Percentiles rank a stretch among this genome's conserved stretches.
Conservation (phyloP, 1,140 invertebrate species). For the Lasaia peninsularis region DNA sequence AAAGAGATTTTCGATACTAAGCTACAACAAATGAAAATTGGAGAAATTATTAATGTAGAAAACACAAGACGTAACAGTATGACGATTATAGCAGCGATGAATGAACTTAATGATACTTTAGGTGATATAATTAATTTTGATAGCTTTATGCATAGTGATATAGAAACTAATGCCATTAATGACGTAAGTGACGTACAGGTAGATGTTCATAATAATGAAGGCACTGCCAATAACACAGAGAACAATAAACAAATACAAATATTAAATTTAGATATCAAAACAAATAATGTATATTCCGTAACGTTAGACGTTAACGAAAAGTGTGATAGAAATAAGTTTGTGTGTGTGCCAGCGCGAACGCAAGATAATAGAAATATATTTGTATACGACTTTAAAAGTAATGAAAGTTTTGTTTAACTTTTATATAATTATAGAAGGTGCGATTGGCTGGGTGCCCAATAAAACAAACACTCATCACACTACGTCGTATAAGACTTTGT, state of each 20-base stretch:
- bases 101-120: slow-evolving; percentile 52
- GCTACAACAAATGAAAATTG: slow-evolving; percentile 59
- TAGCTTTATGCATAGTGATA: slow-evolving; percentile 26
- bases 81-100: slow-evolving; percentile 68
- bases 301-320: slow-evolving; percentile 61
- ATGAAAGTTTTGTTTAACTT: slow-evolving; percentile 68
- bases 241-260: slow-evolving; percentile 73
- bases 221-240: slow-evolving; percentile 31
- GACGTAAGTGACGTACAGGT: slow-evolving; percentile 39
- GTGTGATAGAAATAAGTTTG: slow-evolving; percentile 56
- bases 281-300: slow-evolving; percentile 68
- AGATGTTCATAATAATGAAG: slow-evolving; percentile 43
- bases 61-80: slow-evolving; percentile 74
- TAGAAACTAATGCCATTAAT: slow-evolving; percentile 25
- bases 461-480: not conserved
- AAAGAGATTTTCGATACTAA: slow-evolving; percentile 44
- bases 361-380: slow-evolving; percentile 65
- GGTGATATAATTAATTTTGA: slow-evolving; percentile 34
- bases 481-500: not conserved
- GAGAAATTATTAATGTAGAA: slow-evolving; percentile 71
- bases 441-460: slow-evolving; percentile 18
- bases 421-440: slow-evolving; percentile 20
- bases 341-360: slow-evolving; percentile 57
- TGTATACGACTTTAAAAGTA: slow-evolving; percentile 73
- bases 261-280: slow-evolving; percentile 71